Evolutionary conservation across 1,140 invertebrate species (phyloP), one percentile per base, ranked within the genome.

Genomic region (Drosophila kepulauana): DNA sequence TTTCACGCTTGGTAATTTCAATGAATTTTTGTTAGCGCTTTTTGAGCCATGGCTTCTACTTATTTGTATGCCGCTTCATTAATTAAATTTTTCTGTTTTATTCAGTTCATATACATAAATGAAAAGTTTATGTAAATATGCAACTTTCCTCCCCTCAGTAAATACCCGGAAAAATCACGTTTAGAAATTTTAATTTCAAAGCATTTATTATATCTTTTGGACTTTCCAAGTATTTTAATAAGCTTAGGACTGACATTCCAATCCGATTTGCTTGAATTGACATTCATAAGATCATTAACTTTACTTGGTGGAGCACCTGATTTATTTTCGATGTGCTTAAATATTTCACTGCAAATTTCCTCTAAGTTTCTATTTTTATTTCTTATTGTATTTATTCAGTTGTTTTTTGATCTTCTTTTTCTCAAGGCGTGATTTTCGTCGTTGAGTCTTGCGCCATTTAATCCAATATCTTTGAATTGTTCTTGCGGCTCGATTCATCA

Each of bases 1-100:
- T 88, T 88, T 88, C 84, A 88, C 84, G 84, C 85, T 88, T 67
- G 71, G 81, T 89, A 89, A 85, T 88, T 88, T 89, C 85, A 89
- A 88, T 88, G 85, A 89, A 89, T 88, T 88, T 72, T 70, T 70
- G 74, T 64, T 41, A 25, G 56, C 59, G 49, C 10, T 45, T 68
- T 61, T 69, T 52, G 51, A 56, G 63, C 73, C 76, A 69, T 46
- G 68, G 35, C 20, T 59, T 54, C 66, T 51, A 77, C 68, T 66
- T 84, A 78, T 84, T 80, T 78, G 62, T 75, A 64, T 78, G 85
- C 43, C 45, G 70, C 56, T 78, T 80, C 84, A 84, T 80, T 80
- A 87, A 87, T 84, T 87, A 75, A 88, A 88, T 87, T 80, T 80
- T 41, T 25, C 16, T 30, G 45, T 67, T 68, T 51, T 62, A 66